Base-by-base conservation (phyloP, 1,140 invertebrate species). In the Grapholita molesta region DNA sequence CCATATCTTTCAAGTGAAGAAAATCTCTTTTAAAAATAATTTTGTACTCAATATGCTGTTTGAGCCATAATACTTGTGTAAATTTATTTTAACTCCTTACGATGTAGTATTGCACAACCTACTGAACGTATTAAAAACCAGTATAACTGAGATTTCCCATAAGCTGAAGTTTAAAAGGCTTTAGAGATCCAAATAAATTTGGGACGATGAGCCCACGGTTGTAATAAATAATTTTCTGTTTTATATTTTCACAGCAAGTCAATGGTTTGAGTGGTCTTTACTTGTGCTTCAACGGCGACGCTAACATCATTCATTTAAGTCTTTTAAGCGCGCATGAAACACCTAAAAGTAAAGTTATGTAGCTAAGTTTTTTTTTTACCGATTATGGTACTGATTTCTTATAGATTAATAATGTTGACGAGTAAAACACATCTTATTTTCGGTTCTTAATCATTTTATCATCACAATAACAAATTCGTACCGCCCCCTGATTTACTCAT, bases 81-180 rank as follows among this genome's bases (percentile, higher is more conserved):
- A 61, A 61, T 61, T 61, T 61, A 61, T 61, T 61, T 61, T 21
- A 61, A 61, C 55, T 61, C 55, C 25, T 61, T 61, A 61, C 30
- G 25, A 12, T 61, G 32, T n/a, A 1, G n/a, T 38, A 38, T n/a
- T 4, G 4, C 35, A 38, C 35, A 38, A 38, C 35, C 15, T 38
- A 38, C 35, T n/a, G n/a, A 38, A 15, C 35, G 11, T 4, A n/a
- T 38, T 4, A n/a, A 3, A 48, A 48, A 48, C 42, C n/a, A 21
- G 15, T n/a, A 48, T 48, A 48, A 21, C n/a, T 7, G 7, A n/a
- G 15, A 21, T 2, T 15, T 48, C 6, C 42, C 7, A 9, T 5
- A 0, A 48, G 2, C 2, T 21, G 7, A 3, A 18, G 18, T 5
- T 48, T 6, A 3, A 8, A 21, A 15, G 15, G 15, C 15, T 21